Evolutionary conservation across 35 echinoderm and acorn worm species (phyloP).

Genomic region (Apostichopus parvimensis): DNA sequence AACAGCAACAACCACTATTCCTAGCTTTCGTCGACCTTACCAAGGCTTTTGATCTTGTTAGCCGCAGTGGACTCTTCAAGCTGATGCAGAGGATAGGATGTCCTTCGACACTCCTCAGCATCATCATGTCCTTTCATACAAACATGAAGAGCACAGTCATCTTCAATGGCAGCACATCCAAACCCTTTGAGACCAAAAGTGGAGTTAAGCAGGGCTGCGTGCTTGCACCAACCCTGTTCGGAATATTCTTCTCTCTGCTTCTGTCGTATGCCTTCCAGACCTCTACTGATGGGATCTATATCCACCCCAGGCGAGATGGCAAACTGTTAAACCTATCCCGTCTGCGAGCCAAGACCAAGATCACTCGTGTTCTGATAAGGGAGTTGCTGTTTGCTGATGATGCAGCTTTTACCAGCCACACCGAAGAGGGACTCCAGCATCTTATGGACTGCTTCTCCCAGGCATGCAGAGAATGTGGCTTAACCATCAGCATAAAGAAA

Average conservation of each 20-base stretch:
- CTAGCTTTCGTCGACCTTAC: constrained; percentile 75
- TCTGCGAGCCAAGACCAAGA: too few relatives aligned
- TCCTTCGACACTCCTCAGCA: background rate
- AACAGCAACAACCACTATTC: constrained; percentile 48
- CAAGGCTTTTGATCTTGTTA: constrained; percentile 70
- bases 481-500: too few relatives aligned
- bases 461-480: too few relatives aligned
- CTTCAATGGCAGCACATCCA: too few relatives aligned
- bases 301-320: too few relatives aligned
- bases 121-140: background rate
- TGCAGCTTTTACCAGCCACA: too few relatives aligned
- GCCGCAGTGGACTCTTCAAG: constrained; percentile 54
- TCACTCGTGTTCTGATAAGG: too few relatives aligned
- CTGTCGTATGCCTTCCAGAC: constrained; percentile 51
- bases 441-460: too few relatives aligned
- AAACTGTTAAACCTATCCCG: too few relatives aligned
- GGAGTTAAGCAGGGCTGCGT: constrained; percentile 79
- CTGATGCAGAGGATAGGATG: constrained; percentile 42
- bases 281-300: too few relatives aligned
- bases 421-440: too few relatives aligned
- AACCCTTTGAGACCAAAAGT: constrained; percentile 32
- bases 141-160: background rate
- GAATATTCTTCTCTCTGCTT: constrained; percentile 66
- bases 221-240: constrained; percentile 67
- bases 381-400: too few relatives aligned